These are phyloP conservation scores for Melanogrammus aeglefinus DNA, from an alignment of 2,797 vertebrate species.

Conservation along the genomic window DNA sequence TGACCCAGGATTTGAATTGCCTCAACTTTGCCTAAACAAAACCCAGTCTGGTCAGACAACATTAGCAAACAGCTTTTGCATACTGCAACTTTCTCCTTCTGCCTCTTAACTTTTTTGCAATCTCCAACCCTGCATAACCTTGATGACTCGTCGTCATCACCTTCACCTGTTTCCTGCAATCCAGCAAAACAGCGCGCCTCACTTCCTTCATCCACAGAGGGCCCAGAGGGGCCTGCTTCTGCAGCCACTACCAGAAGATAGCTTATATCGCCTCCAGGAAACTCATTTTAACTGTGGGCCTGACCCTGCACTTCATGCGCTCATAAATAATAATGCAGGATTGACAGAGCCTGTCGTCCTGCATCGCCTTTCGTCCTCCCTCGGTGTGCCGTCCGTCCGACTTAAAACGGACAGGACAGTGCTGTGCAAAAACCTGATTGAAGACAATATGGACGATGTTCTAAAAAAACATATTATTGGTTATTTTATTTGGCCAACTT, in stretches of 20 bases:
- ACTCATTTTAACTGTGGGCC: slow-evolving; percentile 59
- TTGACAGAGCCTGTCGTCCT: slow-evolving; percentile 48
- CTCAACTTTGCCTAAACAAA: background rate
- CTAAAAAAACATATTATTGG: background rate
- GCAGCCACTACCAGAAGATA: slow-evolving; percentile 41
- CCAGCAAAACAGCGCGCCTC: background rate
- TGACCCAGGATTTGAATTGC: background rate
- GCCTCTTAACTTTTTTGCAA: background rate
- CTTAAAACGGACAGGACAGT: background rate
- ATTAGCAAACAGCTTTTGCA: background rate
- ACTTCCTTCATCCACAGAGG: slow-evolving; percentile 36
- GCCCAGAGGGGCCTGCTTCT: slow-evolving; percentile 36
- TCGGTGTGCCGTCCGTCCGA: background rate
- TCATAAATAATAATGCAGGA: slow-evolving; percentile 70
- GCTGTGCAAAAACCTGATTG: background rate
- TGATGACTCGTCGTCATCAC: slow-evolving; percentile 4
- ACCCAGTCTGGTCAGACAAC: background rate
- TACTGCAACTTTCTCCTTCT: background rate
- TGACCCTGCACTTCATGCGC: slow-evolving; percentile 69
- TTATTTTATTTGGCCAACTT: too few species aligned
- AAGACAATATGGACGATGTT: background rate
- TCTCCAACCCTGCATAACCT: slow-evolving; percentile 3
- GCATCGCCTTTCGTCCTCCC: slow-evolving; percentile 26
- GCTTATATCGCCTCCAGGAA: slow-evolving; percentile 62
- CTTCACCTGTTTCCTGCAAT: slow-evolving; percentile 13